A percentile compares a stretch with the other conserved stretches of the same genome.
These are phyloP conservation scores for Delphinus delphis DNA, from an alignment of 2,113 vertebrate species.

Conservation along the genomic window DNA sequence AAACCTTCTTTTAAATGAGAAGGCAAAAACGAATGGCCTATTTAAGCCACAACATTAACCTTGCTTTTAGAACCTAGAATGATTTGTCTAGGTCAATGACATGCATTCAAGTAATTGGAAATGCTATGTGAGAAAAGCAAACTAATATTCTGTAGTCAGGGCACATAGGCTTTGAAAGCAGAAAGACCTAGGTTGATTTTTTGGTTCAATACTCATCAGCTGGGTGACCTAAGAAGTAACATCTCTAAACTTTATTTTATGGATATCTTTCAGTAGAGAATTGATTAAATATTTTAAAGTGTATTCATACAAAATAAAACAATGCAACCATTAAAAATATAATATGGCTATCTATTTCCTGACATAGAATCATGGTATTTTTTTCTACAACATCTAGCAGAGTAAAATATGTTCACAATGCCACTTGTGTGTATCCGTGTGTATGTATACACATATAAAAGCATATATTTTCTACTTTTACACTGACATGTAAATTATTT, in stretches of 20 bases:
- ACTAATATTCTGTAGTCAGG: neutral
- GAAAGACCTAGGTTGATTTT: neutral
- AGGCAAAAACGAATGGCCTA: neutral
- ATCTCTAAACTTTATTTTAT: neutral
- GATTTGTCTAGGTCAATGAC: neutral
- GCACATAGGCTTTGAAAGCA: neutral
- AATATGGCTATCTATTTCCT: neutral
- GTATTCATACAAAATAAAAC: neutral
- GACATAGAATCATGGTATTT: neutral
- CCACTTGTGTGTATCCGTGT: neutral
- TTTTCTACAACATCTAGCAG: neutral
- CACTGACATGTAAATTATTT: neutral
- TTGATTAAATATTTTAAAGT: neutral
- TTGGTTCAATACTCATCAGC: neutral
- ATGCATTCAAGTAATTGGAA: neutral
- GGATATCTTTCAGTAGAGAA: neutral
- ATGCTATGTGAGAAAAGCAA: neutral
- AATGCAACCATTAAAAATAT: neutral
- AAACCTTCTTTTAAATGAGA: neutral
- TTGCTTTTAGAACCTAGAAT: neutral
- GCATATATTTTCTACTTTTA: neutral
- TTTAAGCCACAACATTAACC: neutral
- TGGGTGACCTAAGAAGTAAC: neutral
- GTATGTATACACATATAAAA: neutral
- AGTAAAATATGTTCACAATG: neutral